These are phyloP conservation scores for Gymnocypris eckloni DNA, from an alignment of 2,797 vertebrate species.

Conservation along the genomic window DNA sequence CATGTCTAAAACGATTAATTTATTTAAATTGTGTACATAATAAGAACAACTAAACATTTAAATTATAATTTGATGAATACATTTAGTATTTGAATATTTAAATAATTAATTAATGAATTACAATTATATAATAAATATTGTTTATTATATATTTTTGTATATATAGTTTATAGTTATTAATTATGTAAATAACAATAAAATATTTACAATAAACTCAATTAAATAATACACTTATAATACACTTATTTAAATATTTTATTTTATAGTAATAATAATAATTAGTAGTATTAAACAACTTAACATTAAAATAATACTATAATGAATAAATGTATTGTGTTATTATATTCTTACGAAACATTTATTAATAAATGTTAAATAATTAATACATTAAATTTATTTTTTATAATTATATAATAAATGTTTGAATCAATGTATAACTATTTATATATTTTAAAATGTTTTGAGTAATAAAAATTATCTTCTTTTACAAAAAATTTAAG, in stretches of 20 bases:
- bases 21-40: not conserved
- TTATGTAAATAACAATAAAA: not conserved
- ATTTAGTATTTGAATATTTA: not conserved
- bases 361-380: not conserved
- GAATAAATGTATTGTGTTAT: not conserved
- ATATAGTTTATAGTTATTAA: too few relatives aligned
- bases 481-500: too few relatives aligned
- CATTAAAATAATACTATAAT: not conserved
- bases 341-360: not conserved
- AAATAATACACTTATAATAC: not conserved
- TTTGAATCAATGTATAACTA: not conserved
- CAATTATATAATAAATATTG: too few relatives aligned
- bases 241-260: too few relatives aligned
- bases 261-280: not conserved
- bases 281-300: not conserved
- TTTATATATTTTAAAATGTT: too few relatives aligned
- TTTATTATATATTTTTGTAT: too few relatives aligned
- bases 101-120: not conserved
- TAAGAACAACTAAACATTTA: not conserved
- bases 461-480: not conserved
- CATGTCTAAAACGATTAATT: not conserved
- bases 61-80: not conserved
- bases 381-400: too few relatives aligned
- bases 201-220: not conserved
- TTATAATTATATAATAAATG: not conserved